Base-by-base conservation (phyloP, 2,113 vertebrate genomes). In the Mastomys natalensis region DNA sequence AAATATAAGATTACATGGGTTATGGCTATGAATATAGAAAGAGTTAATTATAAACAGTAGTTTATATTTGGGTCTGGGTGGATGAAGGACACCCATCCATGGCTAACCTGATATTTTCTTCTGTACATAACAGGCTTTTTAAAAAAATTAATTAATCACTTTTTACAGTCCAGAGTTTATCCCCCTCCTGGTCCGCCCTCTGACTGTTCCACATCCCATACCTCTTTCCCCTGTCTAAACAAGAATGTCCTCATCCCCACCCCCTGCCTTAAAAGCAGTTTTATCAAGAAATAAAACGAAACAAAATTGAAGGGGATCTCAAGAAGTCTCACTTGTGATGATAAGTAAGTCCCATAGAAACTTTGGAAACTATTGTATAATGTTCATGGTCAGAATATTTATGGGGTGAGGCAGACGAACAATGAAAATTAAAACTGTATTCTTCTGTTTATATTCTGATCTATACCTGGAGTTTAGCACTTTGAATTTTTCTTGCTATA, bases 41-140 rank as follows among this genome's bases (percentile, higher is more conserved):
- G 55, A 40, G 26, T 90, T 80, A 94, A 48, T 74, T 87, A 11
- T 76, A 51, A 95, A 6, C 24, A 90, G 66, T 95, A 90, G 34
- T 60, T 94, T 90, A 91, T 77, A 31, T 37, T 95, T 96, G 45
- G 77, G 22, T 84, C 68, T 60, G 34, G 72, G 53, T 29, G 0
- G 22, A 16, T 37, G 55, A 95, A 80, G 77, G 13, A 93, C 58
- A 31, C 2, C 2, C 26, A 31, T 12, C 24, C 3, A 34, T 85
- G 55, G 26, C 16, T 82, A 80, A 93, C 45, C 13, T 64, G 51
- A 87, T 40, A 11, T 60, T 85, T 70, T 95, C 19, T 89, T 95
- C 78, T 9, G 60, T 72, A 51, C 19, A 53, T 77, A 37, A 66
- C 29, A 70, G 17, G 9, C 11, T 84, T 85, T 60, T 60, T 55